These are phyloP conservation scores for Protonibea diacanthus DNA, from an alignment of 2,797 vertebrate species.

Conservation along the genomic window DNA sequence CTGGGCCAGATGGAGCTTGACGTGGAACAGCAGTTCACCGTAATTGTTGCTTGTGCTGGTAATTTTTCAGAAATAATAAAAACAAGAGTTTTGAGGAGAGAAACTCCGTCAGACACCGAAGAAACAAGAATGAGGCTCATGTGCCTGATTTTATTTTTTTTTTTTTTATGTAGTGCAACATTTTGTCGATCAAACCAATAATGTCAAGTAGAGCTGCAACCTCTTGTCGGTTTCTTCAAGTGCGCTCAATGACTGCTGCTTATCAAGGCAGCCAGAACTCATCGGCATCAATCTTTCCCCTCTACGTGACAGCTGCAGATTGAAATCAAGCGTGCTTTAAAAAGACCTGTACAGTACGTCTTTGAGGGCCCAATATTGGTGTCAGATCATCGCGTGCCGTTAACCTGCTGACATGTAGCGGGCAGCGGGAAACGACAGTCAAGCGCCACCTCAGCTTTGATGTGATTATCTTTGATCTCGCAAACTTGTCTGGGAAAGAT, in stretches of 20 bases:
- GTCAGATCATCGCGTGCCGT: slow-evolving; percentile 15
- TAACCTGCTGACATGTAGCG: slow-evolving; percentile 45
- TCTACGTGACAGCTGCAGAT: background rate
- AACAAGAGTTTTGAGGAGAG: background rate
- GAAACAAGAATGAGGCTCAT: background rate
- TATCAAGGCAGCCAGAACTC: background rate
- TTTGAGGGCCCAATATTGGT: slow-evolving; percentile 5
- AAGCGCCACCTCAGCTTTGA: slow-evolving; percentile 31
- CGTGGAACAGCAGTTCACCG: slow-evolving; percentile 44
- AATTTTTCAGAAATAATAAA: slow-evolving; percentile 36
- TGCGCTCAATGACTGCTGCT: background rate
- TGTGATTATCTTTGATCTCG: slow-evolving; percentile 46
- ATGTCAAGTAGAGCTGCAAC: background rate
- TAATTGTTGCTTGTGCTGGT: slow-evolving; percentile 42
- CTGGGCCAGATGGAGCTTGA: slow-evolving; percentile 57
- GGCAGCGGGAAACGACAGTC: slow-evolving; percentile 9
- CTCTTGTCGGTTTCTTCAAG: background rate
- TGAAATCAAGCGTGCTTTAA: slow-evolving; percentile 11
- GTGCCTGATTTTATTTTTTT: background rate
- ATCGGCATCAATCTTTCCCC: slow-evolving; percentile 8
- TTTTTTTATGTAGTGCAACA: background rate
- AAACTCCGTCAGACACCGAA: background rate
- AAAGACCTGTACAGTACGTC: background rate
- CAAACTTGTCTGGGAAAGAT: slow-evolving; percentile 17
- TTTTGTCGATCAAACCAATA: background rate